Evolutionary conservation across 2,888 invertebrate species (phyloP).

Genomic region (Dryomyza anilis): DNA sequence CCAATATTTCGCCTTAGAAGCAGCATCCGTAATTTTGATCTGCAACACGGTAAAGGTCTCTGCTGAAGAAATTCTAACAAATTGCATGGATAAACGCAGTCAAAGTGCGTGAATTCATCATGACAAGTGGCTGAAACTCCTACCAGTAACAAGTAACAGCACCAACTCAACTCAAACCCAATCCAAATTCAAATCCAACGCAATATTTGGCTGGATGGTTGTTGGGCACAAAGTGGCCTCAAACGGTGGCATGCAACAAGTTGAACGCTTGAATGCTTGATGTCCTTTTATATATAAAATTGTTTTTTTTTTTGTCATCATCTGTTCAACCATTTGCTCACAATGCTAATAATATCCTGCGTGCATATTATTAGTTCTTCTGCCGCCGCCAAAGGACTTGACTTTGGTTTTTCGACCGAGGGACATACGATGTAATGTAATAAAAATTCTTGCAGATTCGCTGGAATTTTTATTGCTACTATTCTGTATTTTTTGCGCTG

Average conservation of each 20-base stretch:
- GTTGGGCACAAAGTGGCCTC: constrained; percentile 5
- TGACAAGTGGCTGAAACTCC: constrained; percentile 3
- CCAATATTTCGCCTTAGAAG: no score
- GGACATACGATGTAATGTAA: constrained; percentile 16
- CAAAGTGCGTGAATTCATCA: constrained; percentile 25
- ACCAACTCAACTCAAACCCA: neutral
- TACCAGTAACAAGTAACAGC: neutral
- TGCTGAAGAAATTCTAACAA: constrained; percentile 11
- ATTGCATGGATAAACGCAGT: constrained; percentile 22
- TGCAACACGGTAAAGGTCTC: neutral
- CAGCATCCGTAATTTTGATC: constrained; percentile 4
- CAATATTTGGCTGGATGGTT: no score
- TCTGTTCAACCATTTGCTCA: constrained; percentile 1
- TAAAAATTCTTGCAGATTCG: constrained; percentile 26
- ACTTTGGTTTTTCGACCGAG: neutral
- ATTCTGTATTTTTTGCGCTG: constrained; percentile 12
- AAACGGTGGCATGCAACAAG: constrained; percentile 17
- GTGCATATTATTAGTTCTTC: constrained; percentile 16
- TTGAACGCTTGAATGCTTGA: neutral
- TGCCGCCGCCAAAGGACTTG: neutral
- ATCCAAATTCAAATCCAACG: constrained; percentile 2
- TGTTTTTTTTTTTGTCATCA: neutral
- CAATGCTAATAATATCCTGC: constrained; percentile 25
- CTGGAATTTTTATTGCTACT: constrained; percentile 24
- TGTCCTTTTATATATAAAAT: no score